Percentiles rank a stretch among this genome's conserved stretches.
Conservation (phyloP, 2,797 vertebrate genomes). For the Galagoides demidoff region DNA sequence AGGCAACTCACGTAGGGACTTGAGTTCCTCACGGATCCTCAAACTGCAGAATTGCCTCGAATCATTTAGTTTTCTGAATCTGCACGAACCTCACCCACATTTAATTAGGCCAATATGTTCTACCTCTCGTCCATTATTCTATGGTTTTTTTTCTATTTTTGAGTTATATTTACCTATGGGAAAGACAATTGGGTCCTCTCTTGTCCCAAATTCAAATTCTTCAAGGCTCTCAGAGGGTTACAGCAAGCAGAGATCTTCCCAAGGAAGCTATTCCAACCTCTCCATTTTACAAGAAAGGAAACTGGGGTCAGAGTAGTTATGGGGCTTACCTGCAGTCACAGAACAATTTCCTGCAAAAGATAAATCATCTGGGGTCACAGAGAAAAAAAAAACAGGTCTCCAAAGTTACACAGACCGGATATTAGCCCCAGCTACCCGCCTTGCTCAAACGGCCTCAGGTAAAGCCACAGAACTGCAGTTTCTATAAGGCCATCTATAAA, state of each 20-base stretch:
- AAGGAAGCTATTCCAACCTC: neutral
- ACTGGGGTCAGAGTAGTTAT: neutral
- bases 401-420: neutral
- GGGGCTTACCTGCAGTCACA: neutral
- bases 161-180: conserved; percentile 12
- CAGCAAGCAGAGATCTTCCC: neutral
- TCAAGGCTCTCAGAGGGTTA: neutral
- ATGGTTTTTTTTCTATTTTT: neutral
- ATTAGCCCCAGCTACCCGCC: neutral
- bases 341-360: conserved; percentile 45
- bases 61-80: neutral
- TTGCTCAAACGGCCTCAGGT: neutral
- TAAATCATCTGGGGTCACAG: neutral
- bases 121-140: neutral
- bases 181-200: neutral
- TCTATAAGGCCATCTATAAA: conserved; percentile 20
- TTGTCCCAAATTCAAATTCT: neutral
- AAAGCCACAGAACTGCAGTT: neutral
- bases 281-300: neutral
- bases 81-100: neutral
- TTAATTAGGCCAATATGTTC: neutral
- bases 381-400: neutral
- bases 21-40: neutral
- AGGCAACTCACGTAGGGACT: neutral
- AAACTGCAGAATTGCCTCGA: neutral